phyloP scores from a whole-genome alignment of 1,140 invertebrate species.

The Lasioglossum baleicum region DNA sequence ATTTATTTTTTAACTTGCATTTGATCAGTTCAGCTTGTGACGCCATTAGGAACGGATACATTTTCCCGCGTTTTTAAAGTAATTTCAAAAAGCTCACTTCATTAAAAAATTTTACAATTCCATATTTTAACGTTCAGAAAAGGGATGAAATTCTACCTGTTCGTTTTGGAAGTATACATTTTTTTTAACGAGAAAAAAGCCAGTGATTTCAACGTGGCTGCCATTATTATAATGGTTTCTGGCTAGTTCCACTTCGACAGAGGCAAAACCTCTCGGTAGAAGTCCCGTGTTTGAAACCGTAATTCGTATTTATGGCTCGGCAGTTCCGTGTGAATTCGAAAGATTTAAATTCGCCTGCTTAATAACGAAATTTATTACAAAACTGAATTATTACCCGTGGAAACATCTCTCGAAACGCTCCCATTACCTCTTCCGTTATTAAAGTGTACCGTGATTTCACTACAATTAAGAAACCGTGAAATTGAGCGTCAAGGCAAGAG shows the following conservation, averaged over 20 bases:
- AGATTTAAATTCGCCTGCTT: conserved; percentile 1
- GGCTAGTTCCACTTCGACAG: neutral
- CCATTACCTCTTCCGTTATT: neutral
- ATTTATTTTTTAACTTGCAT: too few species aligned
- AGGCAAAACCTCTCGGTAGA: neutral
- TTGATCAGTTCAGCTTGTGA: too few species aligned
- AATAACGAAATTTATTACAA: neutral
- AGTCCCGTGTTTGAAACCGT: neutral
- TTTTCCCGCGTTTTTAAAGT: too few species aligned
- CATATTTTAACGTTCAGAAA: too few species aligned
- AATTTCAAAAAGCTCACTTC: too few species aligned
- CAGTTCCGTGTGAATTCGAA: neutral
- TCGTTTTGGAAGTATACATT: too few species aligned
- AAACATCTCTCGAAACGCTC: conserved; percentile 17
- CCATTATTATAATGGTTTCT: neutral
- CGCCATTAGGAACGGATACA: too few species aligned
- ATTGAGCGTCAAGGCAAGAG: neutral
- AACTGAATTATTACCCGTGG: neutral
- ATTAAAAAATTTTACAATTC: too few species aligned
- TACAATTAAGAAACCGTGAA: conserved; percentile 5
- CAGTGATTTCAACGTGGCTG: neutral
- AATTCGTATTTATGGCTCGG: conserved; percentile 2
- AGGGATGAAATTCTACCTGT: too few species aligned
- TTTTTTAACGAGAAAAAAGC: too few species aligned
- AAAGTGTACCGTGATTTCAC: neutral